Base-by-base conservation (phyloP, 2,797 vertebrate genomes). In the Leptodactylus fallax region DNA sequence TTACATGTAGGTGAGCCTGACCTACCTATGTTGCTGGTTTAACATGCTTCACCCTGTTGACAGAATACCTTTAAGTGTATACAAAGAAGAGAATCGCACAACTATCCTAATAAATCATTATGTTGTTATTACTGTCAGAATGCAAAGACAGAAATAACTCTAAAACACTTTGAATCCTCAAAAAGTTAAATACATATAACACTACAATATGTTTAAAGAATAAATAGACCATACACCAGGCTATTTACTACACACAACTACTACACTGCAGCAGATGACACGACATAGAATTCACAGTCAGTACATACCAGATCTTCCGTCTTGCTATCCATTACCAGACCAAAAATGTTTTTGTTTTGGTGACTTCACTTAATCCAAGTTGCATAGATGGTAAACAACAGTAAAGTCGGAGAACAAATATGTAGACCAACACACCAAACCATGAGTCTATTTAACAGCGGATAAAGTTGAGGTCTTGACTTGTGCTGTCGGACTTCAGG, bases 291-390 rank as follows among this genome's bases (percentile, higher is more conserved):
- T 4, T 67, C 23, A 82, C 60, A 49, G 79, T 7, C 67, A 80
- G 61, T 81, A 88, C 87, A 58, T 79, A 88, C 87, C 69, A 25
- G 25, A 60, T 82, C 21, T 80, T 77, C 58, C 23, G 56, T 25
- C n/a, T 85, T 71, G 45, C 55, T 19, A 17, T 67, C 49, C n/a
- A 84, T 84, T 74, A 36, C 55, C 47, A 36, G 19, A 60, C 11
- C 3, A 0, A 56, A 63, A 25, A 49, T 14, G 25, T 14, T 21
- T 21, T 45, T 61, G 36, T 4, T 23, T 17, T 69, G 23, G 9
- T 55, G 21, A 55, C 23, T n/a, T 61, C 14, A 2, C n/a, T 55
- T 53, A 67, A 19, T 25, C 63, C 67, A 83, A 58, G 19, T 16
- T 11, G 55, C 47, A 19, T 60, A 60, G 14, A 23, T 71, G 2